Conservation (phyloP, 2,113 vertebrate genomes). For the Hyperoodon ampullatus region DNA sequence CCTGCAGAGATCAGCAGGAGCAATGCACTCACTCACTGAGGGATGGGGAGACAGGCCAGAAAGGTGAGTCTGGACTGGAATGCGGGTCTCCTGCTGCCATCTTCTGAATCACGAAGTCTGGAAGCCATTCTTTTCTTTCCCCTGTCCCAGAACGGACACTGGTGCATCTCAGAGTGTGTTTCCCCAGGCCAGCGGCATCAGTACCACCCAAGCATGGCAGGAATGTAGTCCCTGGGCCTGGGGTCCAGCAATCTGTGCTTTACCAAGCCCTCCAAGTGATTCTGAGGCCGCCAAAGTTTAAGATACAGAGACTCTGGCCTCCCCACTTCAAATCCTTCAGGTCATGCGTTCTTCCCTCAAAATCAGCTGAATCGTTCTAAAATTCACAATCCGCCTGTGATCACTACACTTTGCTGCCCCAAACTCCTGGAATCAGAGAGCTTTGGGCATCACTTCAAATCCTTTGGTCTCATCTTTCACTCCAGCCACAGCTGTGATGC, state of each 20-base stretch:
- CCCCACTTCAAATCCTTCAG: background rate
- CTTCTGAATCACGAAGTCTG: background rate
- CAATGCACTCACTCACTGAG: background rate
- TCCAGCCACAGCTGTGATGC: fast-evolving
- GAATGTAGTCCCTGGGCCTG: background rate
- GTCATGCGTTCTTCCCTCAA: fast-evolving
- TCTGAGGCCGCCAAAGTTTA: background rate
- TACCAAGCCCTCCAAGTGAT: background rate
- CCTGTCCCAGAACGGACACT: fast-evolving
- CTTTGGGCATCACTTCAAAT: background rate
- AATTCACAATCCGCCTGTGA: background rate
- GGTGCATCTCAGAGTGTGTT: background rate
- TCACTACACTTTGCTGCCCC: background rate
- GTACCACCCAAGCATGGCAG: background rate
- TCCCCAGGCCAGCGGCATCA: background rate
- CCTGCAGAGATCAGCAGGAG: background rate
- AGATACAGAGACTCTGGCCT: background rate
- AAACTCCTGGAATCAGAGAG: background rate
- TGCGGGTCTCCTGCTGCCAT: background rate
- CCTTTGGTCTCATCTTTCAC: background rate
- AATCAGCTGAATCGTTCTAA: background rate
- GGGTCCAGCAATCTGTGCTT: background rate
- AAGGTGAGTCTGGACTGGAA: background rate
- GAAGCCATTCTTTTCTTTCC: background rate
- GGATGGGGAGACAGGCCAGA: background rate